Base-by-base conservation (phyloP, 2,797 vertebrate genomes). In the Onychomys arenicola region DNA sequence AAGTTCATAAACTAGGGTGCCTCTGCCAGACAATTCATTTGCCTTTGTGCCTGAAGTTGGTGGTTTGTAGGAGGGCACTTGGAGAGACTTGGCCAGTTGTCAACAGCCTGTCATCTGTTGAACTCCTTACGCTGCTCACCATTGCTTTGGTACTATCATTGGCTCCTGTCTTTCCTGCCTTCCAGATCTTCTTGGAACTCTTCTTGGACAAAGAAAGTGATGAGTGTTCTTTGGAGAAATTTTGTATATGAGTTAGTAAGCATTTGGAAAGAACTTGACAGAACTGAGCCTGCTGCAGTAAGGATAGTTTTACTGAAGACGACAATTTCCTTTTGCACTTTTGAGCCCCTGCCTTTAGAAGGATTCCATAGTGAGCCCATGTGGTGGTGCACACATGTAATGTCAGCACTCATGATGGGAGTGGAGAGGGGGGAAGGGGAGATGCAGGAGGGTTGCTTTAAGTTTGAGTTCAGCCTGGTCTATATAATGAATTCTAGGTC, bases 221-320 rank as follows among this genome's bases (percentile, higher is more conserved):
- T 77, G 55, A n/a, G n/a, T 57, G 81, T 73, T 77, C 40, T 95
- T 88, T 37, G 40, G 67, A 59, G 95, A 89, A 57, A 76, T 32
- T 90, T 89, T 91, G 6, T 61, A 52, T 80, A 43, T 86, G 77
- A 81, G 87, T 95, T 77, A 76, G 4, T 37, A 81, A 91, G 29
- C 94, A 52, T 89, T 95, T 95, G 90, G 95, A 94, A 95, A 90
- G 94, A 93, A 90, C 21, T 89, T n/a, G 59, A 34, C 61, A 71
- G 76, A 87, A 17, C 76, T 43, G 59, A 89, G 37, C 14, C 27
- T 78, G 63, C 59, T 87, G 10, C 71, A 27, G 76, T 59, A 55
- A 3, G 71, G 34, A 21, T 57, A 21, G 52, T 90, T 95, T 71
- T 69, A 52, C 40, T 75, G 83, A 69, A 63, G 61, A 49, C 17